These are phyloP conservation scores for Drosophila multiciliata DNA, from an alignment of 2,888 invertebrate genomes.

Conservation along the genomic window DNA sequence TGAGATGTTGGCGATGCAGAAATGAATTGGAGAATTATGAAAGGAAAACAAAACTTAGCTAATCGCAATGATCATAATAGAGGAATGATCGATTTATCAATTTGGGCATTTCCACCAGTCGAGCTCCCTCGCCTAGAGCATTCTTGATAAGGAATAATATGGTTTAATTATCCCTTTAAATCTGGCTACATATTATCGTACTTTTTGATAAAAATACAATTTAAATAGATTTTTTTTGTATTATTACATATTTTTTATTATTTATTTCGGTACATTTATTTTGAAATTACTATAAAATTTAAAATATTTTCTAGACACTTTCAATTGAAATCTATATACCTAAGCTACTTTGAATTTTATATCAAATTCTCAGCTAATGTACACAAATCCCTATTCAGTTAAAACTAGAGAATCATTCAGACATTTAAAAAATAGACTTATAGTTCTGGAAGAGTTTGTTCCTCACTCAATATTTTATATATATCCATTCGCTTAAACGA, in stretches of 20 bases:
- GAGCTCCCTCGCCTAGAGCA: background rate
- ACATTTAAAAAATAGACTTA: constrained; percentile 12
- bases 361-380: background rate
- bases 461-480: background rate
- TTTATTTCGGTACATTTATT: background rate
- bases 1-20: background rate
- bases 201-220: background rate
- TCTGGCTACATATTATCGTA: background rate
- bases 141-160: background rate
- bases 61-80: background rate
- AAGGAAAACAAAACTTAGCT: too few species aligned
- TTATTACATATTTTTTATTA: background rate
- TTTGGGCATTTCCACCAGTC: background rate
- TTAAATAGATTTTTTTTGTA: background rate
- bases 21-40: background rate
- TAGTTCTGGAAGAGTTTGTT: constrained; percentile 6
- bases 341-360: constrained; percentile 3
- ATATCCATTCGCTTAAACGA: constrained; percentile 15
- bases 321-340: background rate
- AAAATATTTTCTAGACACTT: background rate
- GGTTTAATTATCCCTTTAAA: background rate
- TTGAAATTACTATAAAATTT: background rate
- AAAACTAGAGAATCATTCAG: constrained; percentile 6
- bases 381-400: constrained; percentile 2
- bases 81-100: background rate